phyloP scores from a whole-genome alignment of 64 coral and sea anemone species.

The Stylophora pistillata region DNA sequence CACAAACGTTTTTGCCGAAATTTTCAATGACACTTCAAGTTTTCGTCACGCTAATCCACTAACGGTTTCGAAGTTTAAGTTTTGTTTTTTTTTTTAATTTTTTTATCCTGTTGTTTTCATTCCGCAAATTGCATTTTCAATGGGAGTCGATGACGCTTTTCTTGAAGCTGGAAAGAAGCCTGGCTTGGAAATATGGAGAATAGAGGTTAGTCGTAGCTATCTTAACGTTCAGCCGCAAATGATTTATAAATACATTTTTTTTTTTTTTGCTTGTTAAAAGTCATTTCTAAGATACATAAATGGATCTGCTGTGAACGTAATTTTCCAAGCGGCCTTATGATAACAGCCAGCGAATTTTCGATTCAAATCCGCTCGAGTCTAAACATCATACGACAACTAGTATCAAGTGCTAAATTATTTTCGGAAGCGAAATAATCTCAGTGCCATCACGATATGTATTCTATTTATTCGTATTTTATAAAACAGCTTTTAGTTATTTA shows the following conservation, averaged over 20 bases:
- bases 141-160: constrained; percentile 88
- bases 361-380: too few species aligned
- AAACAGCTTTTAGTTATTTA: too few species aligned
- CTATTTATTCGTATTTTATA: too few species aligned
- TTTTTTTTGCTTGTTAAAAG: neutral
- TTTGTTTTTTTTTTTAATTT: neutral
- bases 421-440: too few species aligned
- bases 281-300: too few species aligned
- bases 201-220: constrained; percentile 61
- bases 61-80: neutral
- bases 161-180: constrained; percentile 76
- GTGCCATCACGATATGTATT: too few species aligned
- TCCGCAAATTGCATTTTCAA: constrained; percentile 9
- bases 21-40: neutral
- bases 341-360: too few species aligned
- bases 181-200: constrained; percentile 92
- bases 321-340: too few species aligned
- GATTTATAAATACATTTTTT: too few species aligned
- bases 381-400: too few species aligned
- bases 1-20: neutral
- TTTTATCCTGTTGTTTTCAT: constrained; percentile 4
- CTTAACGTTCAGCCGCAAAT: constrained; percentile 7
- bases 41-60: neutral
- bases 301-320: too few species aligned
- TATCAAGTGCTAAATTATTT: too few species aligned